Base-by-base conservation (phyloP, 2,113 vertebrate species). In the Neomonachus schauinslandi region DNA sequence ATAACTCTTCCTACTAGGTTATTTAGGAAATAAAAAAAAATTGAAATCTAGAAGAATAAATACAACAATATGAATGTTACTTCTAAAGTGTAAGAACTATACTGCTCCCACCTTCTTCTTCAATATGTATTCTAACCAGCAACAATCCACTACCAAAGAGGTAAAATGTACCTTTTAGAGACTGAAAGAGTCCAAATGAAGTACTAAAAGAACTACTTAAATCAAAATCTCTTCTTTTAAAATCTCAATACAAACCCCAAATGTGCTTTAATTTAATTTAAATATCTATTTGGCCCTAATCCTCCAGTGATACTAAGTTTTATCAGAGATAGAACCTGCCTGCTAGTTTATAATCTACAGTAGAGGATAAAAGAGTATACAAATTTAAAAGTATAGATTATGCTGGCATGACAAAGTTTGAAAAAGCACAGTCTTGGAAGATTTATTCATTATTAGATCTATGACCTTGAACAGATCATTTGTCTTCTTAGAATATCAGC, bases 1-100 rank as follows among this genome's bases (percentile, higher is more conserved):
- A 87, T 46, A 76, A 2, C 10, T 33, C 84, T 33, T 95, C 49
- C 49, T 86, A 86, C 42, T 63, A 79, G 69, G 16, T 59, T 42
- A 42, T 92, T 94, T 61, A 77, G 21, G 65, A 93, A 93, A 89
- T 80, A 95, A 94, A 91, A 89, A 84, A 94, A 91, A 94, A 94
- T 24, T 76, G 7, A 74, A 97, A 71, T 74, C n/a, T 51, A 81
- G 2, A 91, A 88, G 90, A 92, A 74, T n/a, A 82, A 89, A 88
- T 92, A 9, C 2, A 90, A 79, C 9, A 79, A 39, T 74, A 91
- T 76, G 82, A 92, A 94, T 26, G 21, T 18, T 65, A 94, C 26
- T 65, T 95, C 31, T 42, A 82, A 96, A 89, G 19, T 69, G 33
- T 83, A 94, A 94, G 59, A 95, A 74, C 6, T 67, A 65, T 87